Conservation (phyloP, 2,888 invertebrate genomes). For the Macaria liturata region DNA sequence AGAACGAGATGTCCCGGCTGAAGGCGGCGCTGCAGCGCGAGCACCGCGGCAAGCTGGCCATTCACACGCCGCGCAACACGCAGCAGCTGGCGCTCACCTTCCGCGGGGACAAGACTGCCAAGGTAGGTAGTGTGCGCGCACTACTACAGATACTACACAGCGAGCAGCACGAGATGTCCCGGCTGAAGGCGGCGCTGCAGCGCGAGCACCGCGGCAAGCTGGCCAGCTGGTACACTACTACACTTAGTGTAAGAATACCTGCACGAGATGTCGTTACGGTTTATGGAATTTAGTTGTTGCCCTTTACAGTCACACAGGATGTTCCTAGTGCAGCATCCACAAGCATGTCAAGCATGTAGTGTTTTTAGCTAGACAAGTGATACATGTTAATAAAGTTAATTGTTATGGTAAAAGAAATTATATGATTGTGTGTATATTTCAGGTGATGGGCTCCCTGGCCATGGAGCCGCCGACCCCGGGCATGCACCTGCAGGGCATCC, state of each 20-base stretch:
- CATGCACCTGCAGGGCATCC: constrained; percentile 92
- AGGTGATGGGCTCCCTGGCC: constrained; percentile 95
- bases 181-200: constrained; percentile 96
- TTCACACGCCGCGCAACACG: constrained; percentile 98
- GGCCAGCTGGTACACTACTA: constrained; percentile 57
- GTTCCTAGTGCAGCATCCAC: too few relatives aligned
- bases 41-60: constrained; percentile 94
- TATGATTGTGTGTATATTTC: neutral
- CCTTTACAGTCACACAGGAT: too few relatives aligned
- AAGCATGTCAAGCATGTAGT: too few relatives aligned
- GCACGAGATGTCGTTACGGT: too few relatives aligned
- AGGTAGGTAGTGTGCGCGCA: constrained; percentile 73
- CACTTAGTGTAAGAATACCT: too few relatives aligned
- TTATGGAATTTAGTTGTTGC: too few relatives aligned
- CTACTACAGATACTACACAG: constrained; percentile 91
- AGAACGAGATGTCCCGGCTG: constrained; percentile 98
- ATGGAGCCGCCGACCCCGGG: constrained; percentile 91
- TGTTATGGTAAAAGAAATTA: too few relatives aligned
- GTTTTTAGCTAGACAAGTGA: too few relatives aligned
- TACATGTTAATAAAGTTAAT: too few relatives aligned
- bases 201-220: constrained; percentile 97
- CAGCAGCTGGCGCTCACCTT: constrained; percentile 96
- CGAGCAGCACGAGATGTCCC: constrained; percentile 99
- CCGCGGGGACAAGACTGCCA: constrained; percentile 98
- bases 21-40: constrained; percentile 97